Percentiles rank a stretch among this genome's conserved stretches.
Conservation (phyloP, 1,140 invertebrate genomes). For the Meloidogyne floridensis region DNA sequence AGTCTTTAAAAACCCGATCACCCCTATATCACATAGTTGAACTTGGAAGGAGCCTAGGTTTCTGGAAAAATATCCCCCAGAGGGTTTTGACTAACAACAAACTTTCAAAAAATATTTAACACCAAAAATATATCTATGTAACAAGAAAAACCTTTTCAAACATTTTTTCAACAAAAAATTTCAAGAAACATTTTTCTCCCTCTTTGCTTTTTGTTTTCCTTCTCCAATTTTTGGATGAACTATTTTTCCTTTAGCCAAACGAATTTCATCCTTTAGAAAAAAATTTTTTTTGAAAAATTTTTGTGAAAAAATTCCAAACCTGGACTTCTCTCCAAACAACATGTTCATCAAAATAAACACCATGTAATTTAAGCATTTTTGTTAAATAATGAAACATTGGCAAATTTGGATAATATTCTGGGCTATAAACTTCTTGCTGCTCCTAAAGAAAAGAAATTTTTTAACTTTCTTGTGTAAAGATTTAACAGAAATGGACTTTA, state of each 20-base stretch:
- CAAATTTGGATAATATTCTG: constrained; percentile 61
- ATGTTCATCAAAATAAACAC: constrained; percentile 63
- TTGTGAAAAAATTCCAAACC: constrained; percentile 17
- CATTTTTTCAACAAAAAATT: background rate
- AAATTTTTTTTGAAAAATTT: background rate
- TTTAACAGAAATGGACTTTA: no score
- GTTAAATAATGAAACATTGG: constrained; percentile 66
- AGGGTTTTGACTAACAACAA: background rate
- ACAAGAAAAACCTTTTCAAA: no score
- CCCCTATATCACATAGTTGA: no score
- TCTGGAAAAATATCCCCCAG: no score
- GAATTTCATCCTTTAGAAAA: constrained; percentile 55
- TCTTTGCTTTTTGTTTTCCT: constrained; percentile 55
- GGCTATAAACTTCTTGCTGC: constrained; percentile 51
- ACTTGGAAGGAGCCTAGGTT: no score
- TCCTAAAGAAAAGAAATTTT: constrained; percentile 32
- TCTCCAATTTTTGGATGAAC: constrained; percentile 59
- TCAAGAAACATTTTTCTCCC: constrained; percentile 22
- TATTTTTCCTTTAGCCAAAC: constrained; percentile 58
- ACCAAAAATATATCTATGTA: background rate
- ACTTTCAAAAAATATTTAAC: background rate
- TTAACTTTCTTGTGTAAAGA: no score
- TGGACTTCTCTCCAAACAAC: constrained; percentile 60
- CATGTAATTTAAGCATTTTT: constrained; percentile 63
- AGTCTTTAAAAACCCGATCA: no score